Percentiles rank a stretch among this genome's conserved stretches.
Evolutionary conservation across 2,888 invertebrate genomes (phyloP).

Genomic region (Drosophila imparisetae): DNA sequence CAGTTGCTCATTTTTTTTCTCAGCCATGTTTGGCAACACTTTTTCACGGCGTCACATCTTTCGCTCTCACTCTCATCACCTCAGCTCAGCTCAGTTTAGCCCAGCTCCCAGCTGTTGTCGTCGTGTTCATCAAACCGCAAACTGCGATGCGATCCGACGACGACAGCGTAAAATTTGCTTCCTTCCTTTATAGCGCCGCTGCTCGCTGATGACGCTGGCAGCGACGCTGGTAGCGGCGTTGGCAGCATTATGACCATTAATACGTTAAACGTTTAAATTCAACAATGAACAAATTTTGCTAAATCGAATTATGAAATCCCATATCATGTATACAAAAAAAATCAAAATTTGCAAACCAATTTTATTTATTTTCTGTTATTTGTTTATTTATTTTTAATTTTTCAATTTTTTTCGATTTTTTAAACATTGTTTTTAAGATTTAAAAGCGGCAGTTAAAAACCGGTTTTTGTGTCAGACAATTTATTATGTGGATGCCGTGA

Average conservation of each 20-base stretch:
- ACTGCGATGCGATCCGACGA: conserved; percentile 35
- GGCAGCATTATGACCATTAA: conserved; percentile 2
- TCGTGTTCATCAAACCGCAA: conserved; percentile 51
- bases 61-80: conserved; percentile 48
- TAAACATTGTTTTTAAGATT: background rate
- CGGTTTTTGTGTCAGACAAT: conserved; percentile 5
- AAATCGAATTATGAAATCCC: conserved; percentile 1
- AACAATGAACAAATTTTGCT: background rate
- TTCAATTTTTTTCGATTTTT: background rate
- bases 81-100: conserved; percentile 3
- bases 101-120: conserved; percentile 49
- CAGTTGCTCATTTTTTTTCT: conserved; percentile 36
- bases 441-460: background rate
- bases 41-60: conserved; percentile 33
- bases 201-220: conserved; percentile 21
- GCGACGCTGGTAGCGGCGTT: conserved; percentile 10
- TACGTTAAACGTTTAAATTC: conserved; percentile 29
- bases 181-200: conserved; percentile 47
- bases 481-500: background rate
- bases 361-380: background rate
- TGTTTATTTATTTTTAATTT: background rate
- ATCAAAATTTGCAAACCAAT: background rate
- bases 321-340: background rate
- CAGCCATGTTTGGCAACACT: conserved; percentile 58
- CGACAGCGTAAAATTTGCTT: conserved; percentile 46